Percentiles rank a stretch among this genome's conserved stretches.
Conservation (phyloP, 92 coral and sea anemone genomes). For the Pocillopora grandis region DNA sequence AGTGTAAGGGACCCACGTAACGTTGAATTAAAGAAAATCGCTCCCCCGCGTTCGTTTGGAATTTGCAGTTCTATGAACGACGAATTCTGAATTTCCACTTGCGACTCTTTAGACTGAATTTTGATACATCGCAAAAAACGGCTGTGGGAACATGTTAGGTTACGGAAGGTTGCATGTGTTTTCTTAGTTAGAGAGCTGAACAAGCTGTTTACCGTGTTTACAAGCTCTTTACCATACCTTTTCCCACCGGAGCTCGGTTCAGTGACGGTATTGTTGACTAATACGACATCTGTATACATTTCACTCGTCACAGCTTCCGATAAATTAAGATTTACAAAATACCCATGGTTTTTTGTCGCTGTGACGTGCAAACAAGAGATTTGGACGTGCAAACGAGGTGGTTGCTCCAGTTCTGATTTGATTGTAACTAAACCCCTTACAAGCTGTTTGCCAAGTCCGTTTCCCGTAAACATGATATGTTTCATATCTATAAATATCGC, state of each 20-base stretch:
- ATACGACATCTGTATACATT: not conserved
- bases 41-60: constrained; percentile 1
- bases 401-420: not conserved
- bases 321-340: not conserved
- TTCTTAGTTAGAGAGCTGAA: constrained; percentile 4
- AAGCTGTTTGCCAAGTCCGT: not conserved
- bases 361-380: not conserved
- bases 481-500: not conserved
- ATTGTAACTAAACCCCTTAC: not conserved
- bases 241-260: not conserved
- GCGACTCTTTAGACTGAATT: not conserved
- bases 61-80: not conserved
- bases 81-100: not conserved
- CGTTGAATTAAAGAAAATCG: not conserved
- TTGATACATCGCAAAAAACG: constrained; percentile 4
- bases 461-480: constrained; percentile 1
- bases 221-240: not conserved
- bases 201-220: constrained; percentile 1
- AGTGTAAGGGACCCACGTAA: not conserved
- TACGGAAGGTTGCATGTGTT: not conserved
- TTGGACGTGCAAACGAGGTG: not conserved
- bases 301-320: constrained; percentile 10
- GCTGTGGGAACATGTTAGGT: not conserved
- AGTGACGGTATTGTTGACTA: constrained; percentile 9
- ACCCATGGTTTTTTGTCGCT: not conserved